Evolutionary conservation across 1,140 invertebrate genomes (phyloP).

Genomic region (Brachionus rubens): DNA sequence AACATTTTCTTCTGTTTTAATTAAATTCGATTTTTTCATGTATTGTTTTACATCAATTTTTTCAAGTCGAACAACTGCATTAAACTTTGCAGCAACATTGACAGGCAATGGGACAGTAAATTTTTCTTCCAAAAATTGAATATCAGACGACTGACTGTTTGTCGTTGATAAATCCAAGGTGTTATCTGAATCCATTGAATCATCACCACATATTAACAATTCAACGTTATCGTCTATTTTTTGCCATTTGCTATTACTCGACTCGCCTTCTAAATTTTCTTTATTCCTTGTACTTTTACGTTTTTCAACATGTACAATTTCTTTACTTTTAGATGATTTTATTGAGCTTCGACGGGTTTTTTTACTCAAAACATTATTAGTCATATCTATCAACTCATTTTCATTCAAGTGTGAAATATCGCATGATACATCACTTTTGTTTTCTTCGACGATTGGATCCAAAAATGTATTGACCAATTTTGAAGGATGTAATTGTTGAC

Average conservation of each 20-base stretch:
- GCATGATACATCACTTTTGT: neutral
- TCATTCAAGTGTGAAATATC: neutral
- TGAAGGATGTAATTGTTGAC: neutral
- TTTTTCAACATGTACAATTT: too few relatives aligned
- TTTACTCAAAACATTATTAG: neutral
- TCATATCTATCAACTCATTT: too few relatives aligned
- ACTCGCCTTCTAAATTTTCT: neutral
- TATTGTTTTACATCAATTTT: neutral
- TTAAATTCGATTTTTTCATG: too few relatives aligned
- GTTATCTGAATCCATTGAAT: neutral
- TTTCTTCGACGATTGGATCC: neutral
- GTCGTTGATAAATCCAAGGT: neutral
- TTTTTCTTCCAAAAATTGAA: too few relatives aligned
- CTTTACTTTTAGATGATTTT: too few relatives aligned
- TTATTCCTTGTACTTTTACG: too few relatives aligned
- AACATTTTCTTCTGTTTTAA: too few relatives aligned
- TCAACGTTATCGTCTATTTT: conserved; percentile 5
- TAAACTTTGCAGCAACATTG: neutral
- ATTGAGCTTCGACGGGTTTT: neutral
- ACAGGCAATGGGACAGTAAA: too few relatives aligned
- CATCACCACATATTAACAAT: neutral
- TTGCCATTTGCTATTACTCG: neutral
- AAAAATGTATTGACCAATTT: neutral
- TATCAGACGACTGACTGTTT: too few relatives aligned
- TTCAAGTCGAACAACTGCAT: conserved; percentile 3